Base-by-base conservation (phyloP, 2,888 invertebrate genomes). In the Harpalus rubripes region DNA sequence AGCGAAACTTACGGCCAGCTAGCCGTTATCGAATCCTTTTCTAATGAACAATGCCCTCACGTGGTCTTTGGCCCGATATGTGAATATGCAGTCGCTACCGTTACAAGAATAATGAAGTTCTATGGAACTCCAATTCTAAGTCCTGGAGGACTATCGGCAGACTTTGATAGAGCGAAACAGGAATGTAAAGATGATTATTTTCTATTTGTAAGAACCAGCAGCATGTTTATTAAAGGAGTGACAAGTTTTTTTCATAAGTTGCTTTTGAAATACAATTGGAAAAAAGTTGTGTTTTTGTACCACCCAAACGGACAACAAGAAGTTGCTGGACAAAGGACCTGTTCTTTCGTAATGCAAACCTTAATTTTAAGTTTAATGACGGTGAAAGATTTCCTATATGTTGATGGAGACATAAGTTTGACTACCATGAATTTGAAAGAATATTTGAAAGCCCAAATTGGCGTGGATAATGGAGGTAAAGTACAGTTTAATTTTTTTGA, bases 261-360 rank as follows among this genome's bases (percentile, higher is more conserved):
- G 16, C 12, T 74, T 15, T n/a, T 68, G 32, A 68, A 81, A 89
- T 94, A 94, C 90, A 91, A 92, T 56, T 97, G 97, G 97, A 92
- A 91, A 7, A 95, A 94, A 87, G 92, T 95, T 0, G 94, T 95
- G 63, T 91, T 97, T 85, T 91, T 98, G 87, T 97, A 96, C 90
- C 95, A 97, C 87, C 94, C 94, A 10, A 92, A 95, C 85, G 96
- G 95, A 0, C 95, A 95, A 88, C 91, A 92, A 63, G 93, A 94
- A 87, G 92, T 94, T 0, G 95, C 94, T 7, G 97, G 97, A 0
- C 91, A 92, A 10, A 93, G 94, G 86, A 96, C 96, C 6, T 98
- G 98, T 87, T 95, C 94, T 87, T 92, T 97, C 18, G 93, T 96
- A 90, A 95, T 96, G 92, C 94, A 94, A 86, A 94, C 95, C 0